phyloP scores from a whole-genome alignment of 2,113 vertebrate species.

The Sinocyclocheilus grahami region DNA sequence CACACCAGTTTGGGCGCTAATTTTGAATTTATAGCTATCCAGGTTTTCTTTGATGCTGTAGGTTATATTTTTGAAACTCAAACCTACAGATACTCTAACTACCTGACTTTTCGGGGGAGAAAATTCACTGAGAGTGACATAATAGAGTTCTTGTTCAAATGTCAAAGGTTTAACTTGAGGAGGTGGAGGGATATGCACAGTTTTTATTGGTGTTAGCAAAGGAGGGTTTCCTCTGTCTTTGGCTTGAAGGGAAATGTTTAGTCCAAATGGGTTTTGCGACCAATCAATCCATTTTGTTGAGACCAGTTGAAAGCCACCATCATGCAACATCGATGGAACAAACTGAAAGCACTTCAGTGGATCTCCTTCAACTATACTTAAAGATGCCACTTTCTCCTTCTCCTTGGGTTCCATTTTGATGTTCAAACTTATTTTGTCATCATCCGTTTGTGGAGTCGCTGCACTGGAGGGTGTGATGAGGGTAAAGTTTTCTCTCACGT shows the following conservation, averaged over 20 bases:
- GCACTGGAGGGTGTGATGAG: slow-evolving; percentile 66
- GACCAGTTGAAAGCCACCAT: slow-evolving; percentile 84
- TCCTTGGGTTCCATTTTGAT: slow-evolving; percentile 75
- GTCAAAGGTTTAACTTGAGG: slow-evolving; percentile 72
- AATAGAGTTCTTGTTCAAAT: slow-evolving; percentile 84
- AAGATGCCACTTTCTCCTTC: slow-evolving; percentile 71
- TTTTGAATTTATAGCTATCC: slow-evolving; percentile 80
- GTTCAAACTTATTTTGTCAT: slow-evolving; percentile 75
- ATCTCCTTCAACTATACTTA: slow-evolving; percentile 86
- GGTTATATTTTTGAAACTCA: slow-evolving; percentile 74
- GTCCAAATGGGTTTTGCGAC: slow-evolving; percentile 80
- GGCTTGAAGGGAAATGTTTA: slow-evolving; percentile 91
- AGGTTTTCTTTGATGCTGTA: slow-evolving; percentile 80
- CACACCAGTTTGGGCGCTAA: slow-evolving; percentile 84
- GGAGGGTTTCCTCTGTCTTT: slow-evolving; percentile 79
- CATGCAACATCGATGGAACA: slow-evolving; percentile 77
- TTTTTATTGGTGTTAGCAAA: slow-evolving; percentile 76
- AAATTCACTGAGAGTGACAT: slow-evolving; percentile 85
- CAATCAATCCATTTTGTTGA: slow-evolving; percentile 85
- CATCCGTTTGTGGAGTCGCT: slow-evolving; percentile 61
- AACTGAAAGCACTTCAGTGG: slow-evolving; percentile 82
- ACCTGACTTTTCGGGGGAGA: slow-evolving; percentile 85
- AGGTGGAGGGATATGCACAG: slow-evolving; percentile 80
- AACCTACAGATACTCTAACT: slow-evolving; percentile 75
- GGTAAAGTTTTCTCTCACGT: slow-evolving; percentile 72